Percentiles rank a stretch among this genome's conserved stretches.
phyloP scores from a whole-genome alignment of 1,140 invertebrate genomes.

The Tetramorium simillimum region DNA sequence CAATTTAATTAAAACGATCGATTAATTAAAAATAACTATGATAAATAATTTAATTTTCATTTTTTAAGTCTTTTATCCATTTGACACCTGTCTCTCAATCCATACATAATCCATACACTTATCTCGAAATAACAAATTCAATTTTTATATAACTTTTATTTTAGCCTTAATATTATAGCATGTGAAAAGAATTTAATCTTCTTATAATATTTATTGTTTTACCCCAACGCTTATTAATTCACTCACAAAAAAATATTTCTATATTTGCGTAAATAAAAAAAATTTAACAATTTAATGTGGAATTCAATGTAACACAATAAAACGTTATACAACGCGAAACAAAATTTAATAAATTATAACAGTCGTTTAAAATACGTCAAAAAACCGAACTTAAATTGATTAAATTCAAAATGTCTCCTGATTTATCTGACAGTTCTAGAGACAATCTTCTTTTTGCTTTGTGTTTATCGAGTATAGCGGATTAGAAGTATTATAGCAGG shows the following conservation, averaged over 20 bases:
- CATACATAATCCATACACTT: not conserved
- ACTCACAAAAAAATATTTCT: not conserved
- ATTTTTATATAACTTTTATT: conserved; percentile 2
- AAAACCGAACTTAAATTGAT: not conserved
- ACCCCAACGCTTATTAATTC: not conserved
- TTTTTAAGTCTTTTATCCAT: not conserved
- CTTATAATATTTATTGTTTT: not conserved
- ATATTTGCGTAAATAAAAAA: not conserved
- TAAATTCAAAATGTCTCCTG: not conserved
- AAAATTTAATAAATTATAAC: not conserved
- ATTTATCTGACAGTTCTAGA: not conserved
- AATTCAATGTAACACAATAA: not conserved
- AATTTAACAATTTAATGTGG: not conserved
- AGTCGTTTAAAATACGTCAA: not conserved
- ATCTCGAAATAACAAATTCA: not conserved
- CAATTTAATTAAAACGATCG: not conserved
- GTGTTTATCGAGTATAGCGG: not conserved
- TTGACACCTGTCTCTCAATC: not conserved
- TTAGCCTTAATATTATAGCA: not conserved
- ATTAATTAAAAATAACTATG: not conserved
- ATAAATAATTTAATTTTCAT: not conserved
- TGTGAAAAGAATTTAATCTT: not conserved
- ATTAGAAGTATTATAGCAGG: not conserved
- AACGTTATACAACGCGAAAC: not conserved
- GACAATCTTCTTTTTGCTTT: not conserved